A percentile compares a stretch with the other conserved stretches of the same genome.
Conservation (phyloP, 1,140 invertebrate genomes). For the Zaprionus africanus region DNA sequence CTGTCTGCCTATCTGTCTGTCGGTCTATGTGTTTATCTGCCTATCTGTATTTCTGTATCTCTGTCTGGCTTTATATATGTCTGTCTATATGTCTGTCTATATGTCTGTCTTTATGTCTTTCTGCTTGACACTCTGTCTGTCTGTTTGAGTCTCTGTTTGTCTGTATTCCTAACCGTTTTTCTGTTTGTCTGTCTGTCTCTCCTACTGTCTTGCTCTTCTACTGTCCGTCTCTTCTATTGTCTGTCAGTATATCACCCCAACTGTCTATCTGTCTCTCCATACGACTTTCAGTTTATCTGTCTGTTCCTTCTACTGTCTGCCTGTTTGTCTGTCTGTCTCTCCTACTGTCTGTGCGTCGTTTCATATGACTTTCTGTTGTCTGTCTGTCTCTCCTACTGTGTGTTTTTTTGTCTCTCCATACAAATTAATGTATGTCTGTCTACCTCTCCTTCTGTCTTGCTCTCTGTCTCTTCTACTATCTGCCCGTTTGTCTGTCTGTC, state of each 20-base stretch:
- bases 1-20: not conserved
- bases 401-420: not conserved
- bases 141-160: too few relatives aligned
- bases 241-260: not conserved
- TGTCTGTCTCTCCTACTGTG: conserved; percentile 33
- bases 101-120: too few relatives aligned
- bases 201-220: not conserved
- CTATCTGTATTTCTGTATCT: too few relatives aligned
- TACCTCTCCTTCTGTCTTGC: conserved; percentile 1
- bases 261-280: not conserved
- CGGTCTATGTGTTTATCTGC: not conserved
- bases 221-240: not conserved
- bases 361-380: conserved; percentile 6
- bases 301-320: conserved; percentile 31
- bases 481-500: not conserved
- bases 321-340: not conserved
- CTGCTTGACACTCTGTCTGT: too few relatives aligned
- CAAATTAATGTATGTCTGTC: not conserved
- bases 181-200: not conserved
- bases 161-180: too few relatives aligned
- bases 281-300: conserved; percentile 26
- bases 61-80: not conserved
- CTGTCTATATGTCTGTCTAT: too few relatives aligned
- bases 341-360: conserved; percentile 8
- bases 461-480: conserved; percentile 15